These are phyloP conservation scores for Ylistrum balloti DNA, from an alignment of 1,140 invertebrate species.

Conservation along the genomic window DNA sequence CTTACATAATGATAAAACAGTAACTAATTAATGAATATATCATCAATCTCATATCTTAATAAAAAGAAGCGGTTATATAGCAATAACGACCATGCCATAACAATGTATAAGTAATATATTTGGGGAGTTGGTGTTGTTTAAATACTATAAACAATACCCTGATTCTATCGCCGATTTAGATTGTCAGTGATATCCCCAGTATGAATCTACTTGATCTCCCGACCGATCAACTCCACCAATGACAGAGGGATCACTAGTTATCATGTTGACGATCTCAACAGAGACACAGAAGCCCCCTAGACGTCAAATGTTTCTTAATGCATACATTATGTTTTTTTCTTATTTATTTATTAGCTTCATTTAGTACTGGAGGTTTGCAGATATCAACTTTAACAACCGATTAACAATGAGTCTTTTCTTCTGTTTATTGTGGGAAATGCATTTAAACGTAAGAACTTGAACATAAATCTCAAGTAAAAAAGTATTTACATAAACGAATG, in stretches of 20 bases:
- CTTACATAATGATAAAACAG: no score
- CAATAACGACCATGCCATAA: no score
- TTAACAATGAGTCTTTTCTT: not conserved
- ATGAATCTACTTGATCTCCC: not conserved
- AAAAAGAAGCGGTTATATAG: no score
- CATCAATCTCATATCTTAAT: no score
- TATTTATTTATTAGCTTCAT: not conserved
- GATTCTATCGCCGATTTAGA: not conserved
- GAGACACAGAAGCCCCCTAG: not conserved
- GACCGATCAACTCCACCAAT: not conserved
- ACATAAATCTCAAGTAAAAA: not conserved
- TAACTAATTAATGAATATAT: no score
- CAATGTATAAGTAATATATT: no score
- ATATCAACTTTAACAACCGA: not conserved
- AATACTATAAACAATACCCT: not conserved
- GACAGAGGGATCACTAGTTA: not conserved
- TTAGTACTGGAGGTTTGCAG: not conserved
- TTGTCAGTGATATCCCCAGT: not conserved
- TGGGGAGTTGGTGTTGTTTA: no score
- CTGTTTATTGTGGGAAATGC: not conserved
- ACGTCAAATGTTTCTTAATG: not conserved
- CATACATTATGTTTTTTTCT: not conserved
- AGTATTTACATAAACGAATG: not conserved
- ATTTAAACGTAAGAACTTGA: not conserved
- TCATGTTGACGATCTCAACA: not conserved